phyloP scores from a whole-genome alignment of 2,888 invertebrate species.

The Pteria penguin region DNA sequence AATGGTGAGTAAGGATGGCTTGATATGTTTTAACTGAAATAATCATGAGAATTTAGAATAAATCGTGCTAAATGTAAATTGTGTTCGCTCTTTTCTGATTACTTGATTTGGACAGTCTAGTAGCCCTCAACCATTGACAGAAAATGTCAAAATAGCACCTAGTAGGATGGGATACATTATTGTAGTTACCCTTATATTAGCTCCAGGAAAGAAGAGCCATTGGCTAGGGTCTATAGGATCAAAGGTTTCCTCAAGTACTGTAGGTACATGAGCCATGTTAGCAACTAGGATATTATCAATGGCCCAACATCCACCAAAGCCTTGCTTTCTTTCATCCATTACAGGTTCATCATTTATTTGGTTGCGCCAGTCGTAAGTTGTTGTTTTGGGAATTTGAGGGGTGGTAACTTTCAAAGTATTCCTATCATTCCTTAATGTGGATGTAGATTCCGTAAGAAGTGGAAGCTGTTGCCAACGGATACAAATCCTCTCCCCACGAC shows the following conservation, averaged over 20 bases:
- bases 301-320: conserved; percentile 78
- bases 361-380: not conserved
- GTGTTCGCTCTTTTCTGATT: too few species aligned
- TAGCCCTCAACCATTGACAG: not conserved
- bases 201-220: conserved; percentile 80
- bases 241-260: conserved; percentile 76
- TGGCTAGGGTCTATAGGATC: conserved; percentile 79
- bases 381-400: not conserved
- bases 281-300: conserved; percentile 79
- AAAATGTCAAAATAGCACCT: too few species aligned
- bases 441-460: not conserved
- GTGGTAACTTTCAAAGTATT: not conserved
- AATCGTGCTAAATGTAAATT: too few species aligned
- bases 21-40: too few species aligned
- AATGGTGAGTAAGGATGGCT: too few species aligned
- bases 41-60: too few species aligned
- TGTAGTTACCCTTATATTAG: conserved; percentile 77
- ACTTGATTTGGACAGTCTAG: not conserved
- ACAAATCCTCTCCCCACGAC: conserved; percentile 70
- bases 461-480: conserved; percentile 72
- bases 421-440: not conserved
- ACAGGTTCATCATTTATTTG: not conserved
- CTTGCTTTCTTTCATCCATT: conserved; percentile 24
- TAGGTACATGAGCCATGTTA: conserved; percentile 74
- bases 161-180: too few species aligned